Base-by-base conservation (phyloP, 2,888 invertebrate species). In the Drosophila dives region DNA sequence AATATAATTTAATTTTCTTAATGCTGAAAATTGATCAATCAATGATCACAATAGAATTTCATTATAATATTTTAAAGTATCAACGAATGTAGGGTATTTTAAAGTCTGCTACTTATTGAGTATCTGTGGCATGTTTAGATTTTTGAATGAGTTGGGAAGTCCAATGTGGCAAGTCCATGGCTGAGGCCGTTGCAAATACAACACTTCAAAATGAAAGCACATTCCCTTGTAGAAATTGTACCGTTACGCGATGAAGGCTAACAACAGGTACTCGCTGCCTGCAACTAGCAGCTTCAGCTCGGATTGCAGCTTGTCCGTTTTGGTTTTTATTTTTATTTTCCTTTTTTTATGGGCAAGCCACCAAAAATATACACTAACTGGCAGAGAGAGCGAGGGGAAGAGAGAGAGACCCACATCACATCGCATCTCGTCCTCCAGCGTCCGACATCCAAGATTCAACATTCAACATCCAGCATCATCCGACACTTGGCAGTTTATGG, bases 151-250 rank as follows among this genome's bases (percentile, higher is more conserved):
- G 83, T 72, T 72, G 81, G 81, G 40, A 77, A 80, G 86, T 66
- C 72, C 64, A 65, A 56, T 29, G 51, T 32, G 48, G 76, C 86
- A 84, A 72, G 86, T 66, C 81, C 73, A 79, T 62, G 87, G 59
- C 73, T 55, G 50, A 10, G 17, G 48, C 71, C 58, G 77, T 70
- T 68, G 77, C 70, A 80, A 81, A 75, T 75, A 81, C 85, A 89
- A 86, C 85, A 86, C 89, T 88, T 87, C 89, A 86, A 87, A 87
- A 87, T 87, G 89, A 87, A 87, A 87, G 86, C 86, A 89, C 89
- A 87, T 87, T 87, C 89, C 89, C 86, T 89, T 86, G 85, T 86
- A 86, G 89, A 86, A 86, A 86, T 88, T 86, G 77, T 88, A 86
- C 85, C 85, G 85, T 86, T 86, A 85, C 71, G 69, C 83, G 75